These are phyloP conservation scores for Nicator chloris DNA, from an alignment of 2,113 vertebrate species.

Conservation along the genomic window DNA sequence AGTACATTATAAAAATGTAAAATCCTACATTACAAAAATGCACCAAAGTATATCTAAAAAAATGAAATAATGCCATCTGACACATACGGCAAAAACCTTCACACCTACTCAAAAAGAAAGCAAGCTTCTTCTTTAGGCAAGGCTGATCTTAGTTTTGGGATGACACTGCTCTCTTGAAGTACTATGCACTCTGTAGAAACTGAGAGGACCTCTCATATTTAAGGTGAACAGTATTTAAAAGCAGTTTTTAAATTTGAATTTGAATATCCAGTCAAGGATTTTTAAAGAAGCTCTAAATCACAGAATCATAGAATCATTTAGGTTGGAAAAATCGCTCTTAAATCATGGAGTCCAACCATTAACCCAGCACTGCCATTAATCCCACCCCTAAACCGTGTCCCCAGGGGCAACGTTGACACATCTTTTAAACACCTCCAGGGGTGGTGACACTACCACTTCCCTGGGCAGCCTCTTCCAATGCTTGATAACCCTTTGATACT, in stretches of 20 bases:
- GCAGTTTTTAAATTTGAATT: neutral
- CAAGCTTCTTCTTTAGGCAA: neutral
- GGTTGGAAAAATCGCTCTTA: neutral
- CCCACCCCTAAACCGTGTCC: neutral
- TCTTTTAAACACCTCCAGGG: neutral
- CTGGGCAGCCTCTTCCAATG: neutral
- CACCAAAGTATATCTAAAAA: neutral
- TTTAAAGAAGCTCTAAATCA: neutral
- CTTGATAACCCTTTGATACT: neutral
- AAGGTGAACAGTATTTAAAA: neutral
- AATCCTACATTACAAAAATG: neutral
- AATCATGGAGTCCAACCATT: neutral
- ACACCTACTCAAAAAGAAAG: neutral
- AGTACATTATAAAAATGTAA: neutral
- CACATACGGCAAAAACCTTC: neutral
- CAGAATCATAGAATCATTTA: neutral
- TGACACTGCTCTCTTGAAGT: neutral
- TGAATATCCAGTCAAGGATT: neutral
- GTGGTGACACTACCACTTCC: neutral
- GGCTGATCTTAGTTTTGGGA: neutral
- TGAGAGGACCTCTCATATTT: neutral
- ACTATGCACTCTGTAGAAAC: neutral
- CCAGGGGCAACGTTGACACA: fast-evolving
- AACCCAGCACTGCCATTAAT: neutral
- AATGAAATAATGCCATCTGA: neutral